phyloP scores from a whole-genome alignment of 2,113 vertebrate species.

The Archocentrus centrarchus region DNA sequence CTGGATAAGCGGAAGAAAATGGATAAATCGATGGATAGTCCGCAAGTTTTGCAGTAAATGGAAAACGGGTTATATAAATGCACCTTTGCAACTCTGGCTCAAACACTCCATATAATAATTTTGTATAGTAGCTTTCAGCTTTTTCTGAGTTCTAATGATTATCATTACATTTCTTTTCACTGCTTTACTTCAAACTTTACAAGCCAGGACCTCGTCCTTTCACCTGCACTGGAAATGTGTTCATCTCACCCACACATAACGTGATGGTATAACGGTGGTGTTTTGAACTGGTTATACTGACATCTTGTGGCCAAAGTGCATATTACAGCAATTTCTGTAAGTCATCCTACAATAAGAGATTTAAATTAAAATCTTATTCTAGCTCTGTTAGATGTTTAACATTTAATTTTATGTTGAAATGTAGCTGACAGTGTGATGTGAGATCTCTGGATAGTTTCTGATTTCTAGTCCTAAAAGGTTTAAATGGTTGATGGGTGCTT shows the following conservation, averaged over 20 bases:
- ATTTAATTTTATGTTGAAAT: background rate
- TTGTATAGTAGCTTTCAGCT: background rate
- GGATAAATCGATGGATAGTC: background rate
- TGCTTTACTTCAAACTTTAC: background rate
- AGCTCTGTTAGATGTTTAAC: background rate
- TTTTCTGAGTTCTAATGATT: background rate
- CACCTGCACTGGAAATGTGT: background rate
- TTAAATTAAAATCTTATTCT: background rate
- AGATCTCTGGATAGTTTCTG: constrained; percentile 8
- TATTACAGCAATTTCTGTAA: background rate
- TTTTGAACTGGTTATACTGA: constrained; percentile 11
- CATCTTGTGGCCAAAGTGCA: constrained; percentile 45
- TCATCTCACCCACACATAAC: background rate
- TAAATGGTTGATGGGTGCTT: constrained; percentile 7
- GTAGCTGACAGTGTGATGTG: background rate
- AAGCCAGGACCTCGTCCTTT: background rate
- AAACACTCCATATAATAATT: background rate
- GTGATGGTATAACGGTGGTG: background rate
- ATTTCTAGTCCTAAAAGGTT: background rate
- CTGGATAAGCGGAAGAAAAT: background rate
- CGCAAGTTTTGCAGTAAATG: too few relatives aligned
- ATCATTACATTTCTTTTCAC: background rate
- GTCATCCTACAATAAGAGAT: background rate
- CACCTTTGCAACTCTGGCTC: background rate
- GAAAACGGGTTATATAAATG: too few relatives aligned